These are phyloP conservation scores for Diarsia brunnea DNA, from an alignment of 2,888 invertebrate species.

Conservation along the genomic window DNA sequence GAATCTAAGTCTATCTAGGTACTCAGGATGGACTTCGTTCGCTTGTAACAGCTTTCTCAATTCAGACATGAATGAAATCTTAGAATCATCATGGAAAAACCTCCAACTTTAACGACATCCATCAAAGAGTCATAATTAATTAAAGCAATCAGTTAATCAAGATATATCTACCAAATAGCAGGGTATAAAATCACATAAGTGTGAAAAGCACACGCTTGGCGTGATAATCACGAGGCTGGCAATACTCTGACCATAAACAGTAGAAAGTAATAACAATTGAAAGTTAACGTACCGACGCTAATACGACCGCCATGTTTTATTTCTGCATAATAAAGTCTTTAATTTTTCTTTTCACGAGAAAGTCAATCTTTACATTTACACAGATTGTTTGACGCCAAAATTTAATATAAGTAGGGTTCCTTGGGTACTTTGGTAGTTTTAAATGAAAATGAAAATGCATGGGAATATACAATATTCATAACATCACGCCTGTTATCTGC, in stretches of 20 bases:
- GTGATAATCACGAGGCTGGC: constrained; percentile 34
- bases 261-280: constrained; percentile 66
- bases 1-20: background rate
- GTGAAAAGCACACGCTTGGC: constrained; percentile 19
- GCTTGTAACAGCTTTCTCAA: background rate
- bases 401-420: constrained; percentile 49
- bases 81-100: background rate
- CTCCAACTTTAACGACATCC: background rate
- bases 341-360: constrained; percentile 61
- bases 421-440: background rate
- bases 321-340: constrained; percentile 56
- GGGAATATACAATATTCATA: no score
- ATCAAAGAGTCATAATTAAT: constrained; percentile 18
- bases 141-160: constrained; percentile 32
- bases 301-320: constrained; percentile 46
- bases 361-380: constrained; percentile 57
- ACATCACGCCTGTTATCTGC: no score
- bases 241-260: constrained; percentile 19
- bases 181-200: constrained; percentile 22
- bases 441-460: background rate
- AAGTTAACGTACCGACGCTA: constrained; percentile 62
- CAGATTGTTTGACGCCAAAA: constrained; percentile 36
- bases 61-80: background rate
- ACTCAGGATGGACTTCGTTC: background rate
- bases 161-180: constrained; percentile 4